phyloP scores from a whole-genome alignment of 2,113 vertebrate genomes.

The Regulus satrapa region DNA sequence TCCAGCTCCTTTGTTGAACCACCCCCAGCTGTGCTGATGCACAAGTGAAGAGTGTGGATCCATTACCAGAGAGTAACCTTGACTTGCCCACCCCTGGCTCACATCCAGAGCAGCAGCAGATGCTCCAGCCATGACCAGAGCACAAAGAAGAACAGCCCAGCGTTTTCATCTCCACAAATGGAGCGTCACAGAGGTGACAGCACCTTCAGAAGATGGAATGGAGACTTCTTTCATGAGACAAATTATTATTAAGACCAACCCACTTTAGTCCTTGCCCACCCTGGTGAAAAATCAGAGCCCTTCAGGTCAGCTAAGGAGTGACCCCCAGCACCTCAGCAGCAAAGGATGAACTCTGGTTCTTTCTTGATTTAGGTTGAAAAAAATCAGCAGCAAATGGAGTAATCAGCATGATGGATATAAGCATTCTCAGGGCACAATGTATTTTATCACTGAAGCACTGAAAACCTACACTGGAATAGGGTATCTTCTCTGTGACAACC shows the following conservation, averaged over 20 bases:
- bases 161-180: neutral
- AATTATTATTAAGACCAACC: neutral
- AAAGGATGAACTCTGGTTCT: neutral
- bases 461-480: neutral
- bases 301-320: neutral
- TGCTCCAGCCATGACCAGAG: neutral
- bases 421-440: neutral
- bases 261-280: neutral
- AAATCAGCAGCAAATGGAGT: neutral
- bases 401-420: neutral
- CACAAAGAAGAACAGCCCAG: neutral
- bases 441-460: neutral
- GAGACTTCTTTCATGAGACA: neutral
- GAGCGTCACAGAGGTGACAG: neutral
- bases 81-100: neutral
- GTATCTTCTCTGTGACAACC: neutral
- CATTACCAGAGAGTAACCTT: neutral
- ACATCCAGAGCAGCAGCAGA: neutral
- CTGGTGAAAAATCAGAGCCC: neutral
- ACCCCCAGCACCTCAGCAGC: neutral
- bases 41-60: neutral
- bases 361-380: neutral
- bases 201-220: neutral
- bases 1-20: neutral
- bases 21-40: neutral